phyloP scores from a whole-genome alignment of 2,797 vertebrate species.

The Darevskia nairensis region DNA sequence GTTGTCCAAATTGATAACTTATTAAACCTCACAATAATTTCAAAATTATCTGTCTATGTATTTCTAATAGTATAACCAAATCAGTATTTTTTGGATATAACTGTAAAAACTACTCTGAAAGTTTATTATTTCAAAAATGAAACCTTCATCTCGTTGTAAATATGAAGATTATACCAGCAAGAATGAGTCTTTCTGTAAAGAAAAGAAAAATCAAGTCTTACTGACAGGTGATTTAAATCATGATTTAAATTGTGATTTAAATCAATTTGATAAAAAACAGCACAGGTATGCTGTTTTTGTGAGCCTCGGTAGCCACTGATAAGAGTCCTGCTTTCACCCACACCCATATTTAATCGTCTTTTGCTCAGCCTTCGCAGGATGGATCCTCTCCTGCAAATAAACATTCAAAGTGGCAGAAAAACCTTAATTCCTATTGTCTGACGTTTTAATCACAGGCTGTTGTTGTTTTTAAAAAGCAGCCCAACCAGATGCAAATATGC shows the following conservation, averaged over 20 bases:
- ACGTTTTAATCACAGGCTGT: background rate
- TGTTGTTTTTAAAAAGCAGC: background rate
- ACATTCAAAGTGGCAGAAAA: background rate
- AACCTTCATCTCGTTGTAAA: background rate
- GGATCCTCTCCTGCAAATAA: background rate
- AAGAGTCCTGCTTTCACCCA: too few relatives aligned
- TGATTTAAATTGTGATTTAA: too few relatives aligned
- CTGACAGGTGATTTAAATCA: too few relatives aligned
- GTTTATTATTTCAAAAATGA: background rate
- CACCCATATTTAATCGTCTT: too few relatives aligned
- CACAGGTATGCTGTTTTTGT: too few relatives aligned
- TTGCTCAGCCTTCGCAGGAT: background rate
- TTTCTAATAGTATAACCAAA: background rate
- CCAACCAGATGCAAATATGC: background rate
- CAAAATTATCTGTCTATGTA: background rate
- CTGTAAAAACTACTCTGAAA: too few relatives aligned
- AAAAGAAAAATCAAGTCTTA: too few relatives aligned
- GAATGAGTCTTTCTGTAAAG: background rate
- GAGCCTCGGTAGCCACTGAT: too few relatives aligned
- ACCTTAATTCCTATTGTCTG: background rate
- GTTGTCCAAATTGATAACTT: background rate
- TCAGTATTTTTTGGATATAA: background rate
- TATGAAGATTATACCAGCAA: background rate
- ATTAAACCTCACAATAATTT: background rate
- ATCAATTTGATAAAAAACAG: too few relatives aligned